Percentiles rank a stretch among this genome's conserved stretches.
Conservation (phyloP, 2,888 invertebrate species). For the Dascillus cervinus region DNA sequence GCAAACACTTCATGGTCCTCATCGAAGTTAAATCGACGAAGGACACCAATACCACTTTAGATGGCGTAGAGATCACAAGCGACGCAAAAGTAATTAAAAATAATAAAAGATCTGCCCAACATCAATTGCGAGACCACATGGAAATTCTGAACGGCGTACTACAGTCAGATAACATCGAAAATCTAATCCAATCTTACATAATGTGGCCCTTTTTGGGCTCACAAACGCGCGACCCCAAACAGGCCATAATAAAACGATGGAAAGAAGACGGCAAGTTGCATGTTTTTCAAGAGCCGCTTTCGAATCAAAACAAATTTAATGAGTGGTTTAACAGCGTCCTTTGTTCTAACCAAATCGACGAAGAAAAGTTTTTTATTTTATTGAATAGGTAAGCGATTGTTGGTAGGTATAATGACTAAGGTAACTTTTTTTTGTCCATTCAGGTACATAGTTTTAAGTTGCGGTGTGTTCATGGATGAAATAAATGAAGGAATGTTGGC, state of each 20-base stretch:
- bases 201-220: slow-evolving; percentile 37
- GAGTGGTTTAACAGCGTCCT: slow-evolving; percentile 30
- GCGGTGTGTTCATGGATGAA: slow-evolving; percentile 37
- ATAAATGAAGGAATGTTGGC: slow-evolving; percentile 33
- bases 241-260: slow-evolving; percentile 31
- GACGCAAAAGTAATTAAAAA: slow-evolving; percentile 36
- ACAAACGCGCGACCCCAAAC: slow-evolving; percentile 30
- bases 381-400: slow-evolving; percentile 28
- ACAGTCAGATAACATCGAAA: slow-evolving; percentile 15
- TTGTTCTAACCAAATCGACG: slow-evolving; percentile 15
- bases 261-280: slow-evolving; percentile 33
- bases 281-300: slow-evolving; percentile 30
- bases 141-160: slow-evolving; percentile 30
- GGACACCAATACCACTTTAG: slow-evolving; percentile 24
- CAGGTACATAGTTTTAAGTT: slow-evolving; percentile 36
- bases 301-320: slow-evolving; percentile 27
- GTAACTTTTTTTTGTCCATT: slow-evolving; percentile 12
- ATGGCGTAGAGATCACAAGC: slow-evolving; percentile 27
- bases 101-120: slow-evolving; percentile 37
- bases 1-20: slow-evolving; percentile 23
- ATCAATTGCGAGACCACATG: slow-evolving; percentile 36
- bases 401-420: too few species aligned
- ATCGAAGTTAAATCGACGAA: slow-evolving; percentile 37
- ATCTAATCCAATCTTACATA: slow-evolving; percentile 28
- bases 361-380: slow-evolving; percentile 25